phyloP scores from a whole-genome alignment of 2,113 vertebrate species.

The Shinisaurus crocodilurus region DNA sequence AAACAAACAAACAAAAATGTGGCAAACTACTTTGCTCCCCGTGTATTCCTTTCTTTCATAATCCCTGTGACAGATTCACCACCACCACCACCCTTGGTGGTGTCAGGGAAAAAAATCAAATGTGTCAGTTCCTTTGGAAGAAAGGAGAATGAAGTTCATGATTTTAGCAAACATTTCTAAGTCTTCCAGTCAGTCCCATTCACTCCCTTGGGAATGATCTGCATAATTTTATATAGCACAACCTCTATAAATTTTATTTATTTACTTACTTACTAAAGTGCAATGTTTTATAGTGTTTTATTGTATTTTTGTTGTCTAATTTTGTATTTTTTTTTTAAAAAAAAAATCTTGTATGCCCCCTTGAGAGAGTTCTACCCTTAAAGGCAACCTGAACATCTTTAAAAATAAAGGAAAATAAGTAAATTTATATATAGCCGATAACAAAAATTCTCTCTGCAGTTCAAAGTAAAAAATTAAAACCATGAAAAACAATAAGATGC shows the following conservation, averaged over 20 bases:
- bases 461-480: neutral
- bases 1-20: neutral
- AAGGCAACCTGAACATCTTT: too few species aligned
- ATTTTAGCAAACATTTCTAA: constrained; percentile 2
- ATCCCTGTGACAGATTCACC: neutral
- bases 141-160: neutral
- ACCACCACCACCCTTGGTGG: neutral
- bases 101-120: constrained; percentile 11
- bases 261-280: too few species aligned
- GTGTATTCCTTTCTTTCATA: neutral
- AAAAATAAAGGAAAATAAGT: too few species aligned
- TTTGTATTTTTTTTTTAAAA: too few species aligned
- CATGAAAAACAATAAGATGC: neutral
- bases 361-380: too few species aligned
- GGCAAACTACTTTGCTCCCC: neutral
- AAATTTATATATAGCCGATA: neutral
- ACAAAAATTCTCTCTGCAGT: neutral
- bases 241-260: too few species aligned
- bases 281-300: neutral
- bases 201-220: neutral
- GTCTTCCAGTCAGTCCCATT: neutral
- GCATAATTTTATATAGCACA: neutral
- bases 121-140: neutral
- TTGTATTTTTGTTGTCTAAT: too few species aligned
- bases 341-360: too few species aligned